phyloP scores from a whole-genome alignment of 2,113 vertebrate genomes.

The Cervus canadensis region DNA sequence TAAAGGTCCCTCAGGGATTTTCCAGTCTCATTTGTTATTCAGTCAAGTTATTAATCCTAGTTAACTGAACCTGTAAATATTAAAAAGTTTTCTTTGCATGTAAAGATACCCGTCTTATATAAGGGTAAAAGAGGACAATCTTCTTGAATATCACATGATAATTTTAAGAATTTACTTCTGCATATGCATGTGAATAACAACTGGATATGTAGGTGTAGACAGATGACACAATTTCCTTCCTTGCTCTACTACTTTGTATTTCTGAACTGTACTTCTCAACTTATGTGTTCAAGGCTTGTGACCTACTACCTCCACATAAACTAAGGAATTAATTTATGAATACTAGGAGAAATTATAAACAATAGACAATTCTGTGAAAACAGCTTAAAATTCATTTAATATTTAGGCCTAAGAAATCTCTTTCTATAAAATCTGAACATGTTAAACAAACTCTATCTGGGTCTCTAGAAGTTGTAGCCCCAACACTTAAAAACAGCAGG shows the following conservation, averaged over 20 bases:
- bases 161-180: constrained; percentile 3
- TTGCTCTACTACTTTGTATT: constrained; percentile 25
- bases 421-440: background rate
- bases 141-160: background rate
- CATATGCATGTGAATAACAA: constrained; percentile 6
- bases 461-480: background rate
- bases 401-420: background rate
- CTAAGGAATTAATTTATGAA: constrained; percentile 13
- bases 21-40: background rate
- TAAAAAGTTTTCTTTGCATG: background rate
- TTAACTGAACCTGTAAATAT: background rate
- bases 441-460: background rate
- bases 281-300: background rate
- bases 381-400: background rate
- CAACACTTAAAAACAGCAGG: background rate
- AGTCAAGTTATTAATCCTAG: constrained; percentile 1
- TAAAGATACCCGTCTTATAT: background rate
- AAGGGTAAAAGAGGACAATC: background rate
- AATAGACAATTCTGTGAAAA: background rate
- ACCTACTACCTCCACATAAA: background rate
- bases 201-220: background rate
- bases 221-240: background rate
- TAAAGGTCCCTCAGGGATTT: background rate
- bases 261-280: background rate
- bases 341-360: background rate